These are phyloP conservation scores for Meda fulgida DNA, from an alignment of 2,797 vertebrate genomes.

Conservation along the genomic window DNA sequence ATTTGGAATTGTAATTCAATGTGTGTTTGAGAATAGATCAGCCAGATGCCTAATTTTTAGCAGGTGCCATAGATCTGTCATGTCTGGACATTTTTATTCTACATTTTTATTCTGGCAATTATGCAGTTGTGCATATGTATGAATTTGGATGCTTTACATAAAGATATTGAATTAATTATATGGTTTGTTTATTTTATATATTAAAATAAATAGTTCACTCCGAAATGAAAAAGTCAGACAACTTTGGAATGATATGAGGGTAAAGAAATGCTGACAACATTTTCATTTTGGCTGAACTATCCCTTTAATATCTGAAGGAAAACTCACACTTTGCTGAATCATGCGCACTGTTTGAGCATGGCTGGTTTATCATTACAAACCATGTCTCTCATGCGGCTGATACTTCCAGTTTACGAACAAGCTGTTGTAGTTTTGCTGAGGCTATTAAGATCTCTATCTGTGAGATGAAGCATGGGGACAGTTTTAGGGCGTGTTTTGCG, in stretches of 20 bases:
- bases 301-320: neutral
- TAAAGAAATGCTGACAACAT: neutral
- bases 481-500: constrained; percentile 27
- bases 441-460: constrained; percentile 58
- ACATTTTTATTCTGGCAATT: neutral
- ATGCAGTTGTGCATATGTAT: neutral
- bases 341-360: neutral
- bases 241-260: neutral
- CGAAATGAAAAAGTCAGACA: neutral
- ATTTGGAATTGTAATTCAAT: neutral
- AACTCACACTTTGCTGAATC: neutral
- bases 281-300: neutral
- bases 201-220: neutral
- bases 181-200: neutral
- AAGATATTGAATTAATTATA: neutral
- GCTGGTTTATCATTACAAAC: constrained; percentile 23
- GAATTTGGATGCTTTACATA: neutral
- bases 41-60: neutral
- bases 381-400: neutral
- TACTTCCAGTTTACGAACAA: neutral
- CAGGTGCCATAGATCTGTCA: constrained; percentile 25
- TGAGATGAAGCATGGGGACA: constrained; percentile 51
- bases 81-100: constrained; percentile 4
- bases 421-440: constrained; percentile 47
- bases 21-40: neutral